Base-by-base conservation (phyloP, 2,113 vertebrate genomes). In the Lamprotornis superbus region DNA sequence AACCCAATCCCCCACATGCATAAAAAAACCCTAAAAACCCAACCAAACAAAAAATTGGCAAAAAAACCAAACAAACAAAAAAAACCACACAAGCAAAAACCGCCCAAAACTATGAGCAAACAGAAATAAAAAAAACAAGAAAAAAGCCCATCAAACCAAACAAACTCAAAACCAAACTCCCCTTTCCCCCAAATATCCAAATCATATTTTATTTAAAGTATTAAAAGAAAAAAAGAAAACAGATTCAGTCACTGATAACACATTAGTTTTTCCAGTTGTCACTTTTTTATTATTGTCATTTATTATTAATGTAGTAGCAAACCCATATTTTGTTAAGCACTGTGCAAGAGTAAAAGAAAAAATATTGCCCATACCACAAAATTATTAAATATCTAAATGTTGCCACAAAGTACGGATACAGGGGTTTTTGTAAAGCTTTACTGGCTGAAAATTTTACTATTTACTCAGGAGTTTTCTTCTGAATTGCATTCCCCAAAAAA, bases 401-500 rank as follows among this genome's bases (percentile, higher is more conserved):
- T 83, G 23, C 40, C 23, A 28, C 14, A 5, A 69, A 63, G 2
- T 63, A 23, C 20, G 9, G 14, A 71, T 52, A 59, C 33, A 44
- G 15, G 52, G 16, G 10, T 85, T 80, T 65, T 30, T 73, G 13
- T 14, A 71, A 44, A 87, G 40, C 21, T 80, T 86, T 76, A 39
- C 0, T 0, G 42, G 47, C 14, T 75, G 37, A 87, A 83, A 90
- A 35, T 16, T 53, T 65, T 35, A 3, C 5, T 60, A 8, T 87
- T 93, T 84, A 83, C 12, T 87, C 49, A 74, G 18, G 12, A 87
- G 39, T 83, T 87, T 90, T 89, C 22, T 40, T 94, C 92, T 95
- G 50, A 63, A 71, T 87, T 96, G 37, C 95, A 92, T 95, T 95
- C 73, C 73, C 88, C 64, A 31, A 94, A 95, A 97, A 97, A 71